Evolutionary conservation across 1,140 invertebrate genomes (phyloP).

Genomic region (Wiebesia pumilae): DNA sequence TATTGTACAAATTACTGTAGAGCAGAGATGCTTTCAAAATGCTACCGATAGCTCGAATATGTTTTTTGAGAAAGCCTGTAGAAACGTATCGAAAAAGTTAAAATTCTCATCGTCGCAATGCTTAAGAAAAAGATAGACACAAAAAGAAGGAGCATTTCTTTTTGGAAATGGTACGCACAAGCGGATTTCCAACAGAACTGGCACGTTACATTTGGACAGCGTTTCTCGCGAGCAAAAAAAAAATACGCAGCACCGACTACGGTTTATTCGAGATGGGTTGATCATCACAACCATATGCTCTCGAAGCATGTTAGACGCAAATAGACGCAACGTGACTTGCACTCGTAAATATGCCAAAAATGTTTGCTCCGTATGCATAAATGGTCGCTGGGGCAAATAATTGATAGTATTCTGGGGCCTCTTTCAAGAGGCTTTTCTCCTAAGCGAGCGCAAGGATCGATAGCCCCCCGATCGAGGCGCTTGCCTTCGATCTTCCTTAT

Average conservation of each 20-base stretch:
- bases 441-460: not conserved
- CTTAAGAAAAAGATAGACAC: no score
- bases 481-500: not conserved
- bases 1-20: no score
- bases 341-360: slow-evolving; percentile 12
- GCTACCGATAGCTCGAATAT: no score
- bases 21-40: no score
- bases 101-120: no score
- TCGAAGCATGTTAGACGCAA: not conserved
- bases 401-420: not conserved
- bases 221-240: not conserved
- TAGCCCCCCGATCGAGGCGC: not conserved
- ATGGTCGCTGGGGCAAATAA: not conserved
- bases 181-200: no score
- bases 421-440: no score
- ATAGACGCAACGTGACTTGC: slow-evolving; percentile 3
- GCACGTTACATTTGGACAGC: no score
- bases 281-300: not conserved
- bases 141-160: no score
- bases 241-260: not conserved
- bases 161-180: no score
- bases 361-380: not conserved
- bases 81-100: no score
- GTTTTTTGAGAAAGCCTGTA: no score
- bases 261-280: not conserved